Evolutionary conservation across 2,797 vertebrate genomes (phyloP), one percentile per base, ranked within the genome.

Genomic region (Rhinatrema bivittatum): DNA sequence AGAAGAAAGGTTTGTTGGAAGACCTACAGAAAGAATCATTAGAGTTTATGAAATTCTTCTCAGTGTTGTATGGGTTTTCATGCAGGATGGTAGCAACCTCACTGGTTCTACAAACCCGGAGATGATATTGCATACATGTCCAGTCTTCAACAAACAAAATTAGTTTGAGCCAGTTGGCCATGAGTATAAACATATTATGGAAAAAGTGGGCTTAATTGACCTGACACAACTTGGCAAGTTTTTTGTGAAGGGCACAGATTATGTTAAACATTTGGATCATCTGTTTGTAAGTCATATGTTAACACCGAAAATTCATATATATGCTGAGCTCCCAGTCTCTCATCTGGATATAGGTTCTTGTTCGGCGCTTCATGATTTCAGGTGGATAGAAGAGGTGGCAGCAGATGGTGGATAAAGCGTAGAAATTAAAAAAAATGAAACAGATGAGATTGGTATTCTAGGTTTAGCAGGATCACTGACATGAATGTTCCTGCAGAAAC

Each of bases 51-150:
- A 91, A 32, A 70, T 78, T 25, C 77, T 98, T 74, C 80, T 31
- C 80, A 82, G 62, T 88, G 76, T 20, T 98, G 95, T 26, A 95
- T 97, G 92, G 95, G 95, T 5, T 95, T 98, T 56, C 95, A 99
- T 15, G 68, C 93, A 0, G 95, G 96, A 57, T 98, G 96, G 95
- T 96, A 98, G 36, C 96, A 99, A 67, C 95, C 96, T 20, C 93
- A 98, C 58, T 98, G 93, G 90, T 97, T 94, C 76, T 87, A 93
- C 70, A 93, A 86, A 72, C 62, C 82, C 2, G 90, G 87, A 58
- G 91, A 94, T 39, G 85, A 93, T 10, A 53, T 27, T 13, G 83
- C 74, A 79, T 99, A 99, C 72, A 99, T 96, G 64, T 96, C 94
- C 63, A 97, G 92, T 68, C 99, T 98, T 77, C 74, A 28, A 12